These are phyloP conservation scores for Ochropacha duplaris DNA, from an alignment of 2,888 invertebrate genomes.

Conservation along the genomic window DNA sequence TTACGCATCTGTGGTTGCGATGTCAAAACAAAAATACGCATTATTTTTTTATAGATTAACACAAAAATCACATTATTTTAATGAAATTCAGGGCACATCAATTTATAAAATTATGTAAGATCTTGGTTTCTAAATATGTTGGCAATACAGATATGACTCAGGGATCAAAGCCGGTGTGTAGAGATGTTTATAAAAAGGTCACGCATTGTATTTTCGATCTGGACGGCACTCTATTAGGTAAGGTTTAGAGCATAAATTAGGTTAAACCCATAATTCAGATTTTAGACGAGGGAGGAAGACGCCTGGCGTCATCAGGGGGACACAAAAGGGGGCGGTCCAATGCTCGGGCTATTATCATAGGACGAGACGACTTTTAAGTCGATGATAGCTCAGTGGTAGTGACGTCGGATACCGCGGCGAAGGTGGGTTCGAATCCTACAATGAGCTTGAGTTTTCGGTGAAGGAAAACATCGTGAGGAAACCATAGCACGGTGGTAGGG, in stretches of 20 bases:
- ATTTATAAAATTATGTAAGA: neutral
- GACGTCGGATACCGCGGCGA: too few relatives aligned
- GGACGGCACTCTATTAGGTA: conserved; percentile 66
- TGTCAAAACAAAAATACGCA: neutral
- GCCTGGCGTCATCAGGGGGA: too few relatives aligned
- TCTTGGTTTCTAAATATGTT: neutral
- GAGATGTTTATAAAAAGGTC: conserved; percentile 28
- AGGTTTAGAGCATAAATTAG: conserved; percentile 12
- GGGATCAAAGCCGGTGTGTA: neutral
- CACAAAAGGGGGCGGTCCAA: too few relatives aligned
- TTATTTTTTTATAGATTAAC: neutral
- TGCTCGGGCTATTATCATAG: too few relatives aligned
- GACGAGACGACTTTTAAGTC: too few relatives aligned
- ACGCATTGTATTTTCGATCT: conserved; percentile 66
- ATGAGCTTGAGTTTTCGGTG: too few relatives aligned
- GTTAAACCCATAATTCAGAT: too few relatives aligned
- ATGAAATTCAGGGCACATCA: neutral
- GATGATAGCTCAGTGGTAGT: too few relatives aligned
- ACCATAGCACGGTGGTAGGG: too few relatives aligned
- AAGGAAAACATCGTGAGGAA: too few relatives aligned
- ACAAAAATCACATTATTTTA: neutral
- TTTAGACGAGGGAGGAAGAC: too few relatives aligned
- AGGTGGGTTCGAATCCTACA: too few relatives aligned
- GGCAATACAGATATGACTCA: neutral
- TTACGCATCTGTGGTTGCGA: neutral